These are phyloP conservation scores for Anoplophora glabripennis DNA, from an alignment of 1,140 invertebrate genomes.

Conservation along the genomic window DNA sequence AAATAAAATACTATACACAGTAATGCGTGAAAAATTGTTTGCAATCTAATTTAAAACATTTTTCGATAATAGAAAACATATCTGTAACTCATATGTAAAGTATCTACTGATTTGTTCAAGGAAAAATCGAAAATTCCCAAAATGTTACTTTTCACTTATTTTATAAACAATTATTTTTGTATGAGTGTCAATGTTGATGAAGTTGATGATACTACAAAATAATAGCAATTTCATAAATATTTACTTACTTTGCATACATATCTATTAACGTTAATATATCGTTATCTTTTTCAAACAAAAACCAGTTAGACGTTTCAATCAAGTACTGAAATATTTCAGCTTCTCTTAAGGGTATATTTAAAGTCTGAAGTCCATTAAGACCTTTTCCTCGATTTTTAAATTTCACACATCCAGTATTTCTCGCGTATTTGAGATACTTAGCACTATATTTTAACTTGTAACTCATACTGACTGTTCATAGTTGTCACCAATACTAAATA, in stretches of 20 bases:
- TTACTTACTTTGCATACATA: conserved; percentile 30
- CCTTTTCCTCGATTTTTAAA: conserved; percentile 17
- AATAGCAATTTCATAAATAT: neutral
- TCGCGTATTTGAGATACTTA: conserved; percentile 28
- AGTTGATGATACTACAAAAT: too few relatives aligned
- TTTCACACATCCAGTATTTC: conserved; percentile 30
- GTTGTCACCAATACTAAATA: too few relatives aligned
- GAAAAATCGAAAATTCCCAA: too few relatives aligned
- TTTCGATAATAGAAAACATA: too few relatives aligned
- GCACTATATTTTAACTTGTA: conserved; percentile 20
- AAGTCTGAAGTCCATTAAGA: conserved; percentile 17
- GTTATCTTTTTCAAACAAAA: conserved; percentile 37
- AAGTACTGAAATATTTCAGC: conserved; percentile 33
- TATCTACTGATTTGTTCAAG: too few relatives aligned
- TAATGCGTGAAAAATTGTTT: too few relatives aligned
- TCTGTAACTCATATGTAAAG: too few relatives aligned
- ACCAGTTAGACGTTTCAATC: conserved; percentile 41
- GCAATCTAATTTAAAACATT: too few relatives aligned
- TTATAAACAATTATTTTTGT: too few relatives aligned
- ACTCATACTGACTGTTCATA: neutral
- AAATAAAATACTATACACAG: too few relatives aligned
- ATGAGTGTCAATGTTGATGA: too few relatives aligned
- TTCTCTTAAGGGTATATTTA: conserved; percentile 30
- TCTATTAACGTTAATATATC: conserved; percentile 25
- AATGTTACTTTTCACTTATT: too few relatives aligned